phyloP scores from a whole-genome alignment of 2,888 invertebrate genomes.

The Megamerina dolium region DNA sequence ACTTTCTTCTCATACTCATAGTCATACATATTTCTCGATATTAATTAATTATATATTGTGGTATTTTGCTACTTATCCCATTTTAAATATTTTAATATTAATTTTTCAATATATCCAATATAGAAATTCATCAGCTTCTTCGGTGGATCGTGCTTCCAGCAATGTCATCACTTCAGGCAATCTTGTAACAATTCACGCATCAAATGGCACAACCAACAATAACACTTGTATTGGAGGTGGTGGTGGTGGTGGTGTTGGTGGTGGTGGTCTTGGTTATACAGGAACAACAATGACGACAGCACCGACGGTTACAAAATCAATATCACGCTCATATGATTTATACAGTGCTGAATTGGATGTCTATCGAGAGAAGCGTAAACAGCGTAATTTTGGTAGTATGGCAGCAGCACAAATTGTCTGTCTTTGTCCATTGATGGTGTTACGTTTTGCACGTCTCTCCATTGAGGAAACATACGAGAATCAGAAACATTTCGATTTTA shows the following conservation, averaged over 20 bases:
- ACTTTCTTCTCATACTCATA: too few relatives aligned
- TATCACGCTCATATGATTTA: conserved; percentile 49
- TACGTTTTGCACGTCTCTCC: conserved; percentile 58
- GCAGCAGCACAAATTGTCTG: conserved; percentile 61
- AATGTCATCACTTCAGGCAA: conserved; percentile 22
- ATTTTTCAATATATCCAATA: too few relatives aligned
- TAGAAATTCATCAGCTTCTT: conserved; percentile 45
- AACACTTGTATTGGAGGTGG: conserved; percentile 20
- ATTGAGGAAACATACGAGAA: conserved; percentile 65
- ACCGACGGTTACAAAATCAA: conserved; percentile 12
- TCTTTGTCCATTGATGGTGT: conserved; percentile 61
- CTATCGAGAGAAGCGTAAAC: conserved; percentile 59
- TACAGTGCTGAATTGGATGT: conserved; percentile 56
- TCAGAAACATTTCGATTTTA: conserved; percentile 61
- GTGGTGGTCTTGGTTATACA: conserved; percentile 4
- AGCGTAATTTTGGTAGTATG: conserved; percentile 62
- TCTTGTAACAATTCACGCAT: conserved; percentile 10
- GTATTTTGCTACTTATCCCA: too few relatives aligned
- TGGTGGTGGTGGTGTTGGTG: conserved; percentile 5
- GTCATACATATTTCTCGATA: too few relatives aligned
- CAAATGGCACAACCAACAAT: conserved; percentile 22
- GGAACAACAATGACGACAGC: conserved; percentile 14
- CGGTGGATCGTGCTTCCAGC: conserved; percentile 34
- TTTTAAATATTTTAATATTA: too few relatives aligned
- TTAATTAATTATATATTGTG: too few relatives aligned